Evolutionary conservation across 2,888 invertebrate genomes (phyloP).

Genomic region (Allacma fusca): DNA sequence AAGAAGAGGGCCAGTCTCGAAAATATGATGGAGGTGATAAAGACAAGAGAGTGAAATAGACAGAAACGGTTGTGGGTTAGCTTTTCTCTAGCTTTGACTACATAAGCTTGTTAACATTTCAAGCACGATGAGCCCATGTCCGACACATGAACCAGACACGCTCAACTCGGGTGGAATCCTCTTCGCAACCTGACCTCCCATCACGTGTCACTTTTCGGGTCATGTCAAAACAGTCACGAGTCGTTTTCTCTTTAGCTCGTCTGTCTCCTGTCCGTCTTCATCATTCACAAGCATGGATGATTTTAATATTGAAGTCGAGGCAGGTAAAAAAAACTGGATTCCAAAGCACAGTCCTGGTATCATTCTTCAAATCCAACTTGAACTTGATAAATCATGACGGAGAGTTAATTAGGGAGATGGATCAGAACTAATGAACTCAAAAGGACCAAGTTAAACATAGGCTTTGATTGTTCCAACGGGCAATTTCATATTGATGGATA

Average conservation of each 20-base stretch:
- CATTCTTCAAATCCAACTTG: no score
- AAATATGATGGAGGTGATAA: constrained; percentile 23
- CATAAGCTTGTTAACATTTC: constrained; percentile 27
- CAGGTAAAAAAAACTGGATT: background rate
- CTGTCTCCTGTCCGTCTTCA: constrained; percentile 14
- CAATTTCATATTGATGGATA: background rate
- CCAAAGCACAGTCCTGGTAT: background rate
- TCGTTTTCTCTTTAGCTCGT: background rate
- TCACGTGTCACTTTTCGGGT: constrained; percentile 27
- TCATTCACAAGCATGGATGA: background rate
- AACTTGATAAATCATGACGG: background rate
- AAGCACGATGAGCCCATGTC: constrained; percentile 9
- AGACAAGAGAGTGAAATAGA: background rate
- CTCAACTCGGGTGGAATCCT: background rate
- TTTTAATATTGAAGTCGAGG: background rate
- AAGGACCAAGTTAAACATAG: background rate
- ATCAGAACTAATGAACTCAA: constrained; percentile 5
- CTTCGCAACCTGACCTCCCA: constrained; percentile 24
- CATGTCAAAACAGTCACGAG: constrained; percentile 35
- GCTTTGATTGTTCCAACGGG: background rate
- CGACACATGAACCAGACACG: constrained; percentile 12
- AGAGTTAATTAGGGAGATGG: background rate
- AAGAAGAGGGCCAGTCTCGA: background rate
- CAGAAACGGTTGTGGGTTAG: background rate
- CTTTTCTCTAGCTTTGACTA: background rate